Percentiles rank a stretch among this genome's conserved stretches.
Conservation (phyloP, 2,113 vertebrate genomes). For the Microcebus lehilahytsara region DNA sequence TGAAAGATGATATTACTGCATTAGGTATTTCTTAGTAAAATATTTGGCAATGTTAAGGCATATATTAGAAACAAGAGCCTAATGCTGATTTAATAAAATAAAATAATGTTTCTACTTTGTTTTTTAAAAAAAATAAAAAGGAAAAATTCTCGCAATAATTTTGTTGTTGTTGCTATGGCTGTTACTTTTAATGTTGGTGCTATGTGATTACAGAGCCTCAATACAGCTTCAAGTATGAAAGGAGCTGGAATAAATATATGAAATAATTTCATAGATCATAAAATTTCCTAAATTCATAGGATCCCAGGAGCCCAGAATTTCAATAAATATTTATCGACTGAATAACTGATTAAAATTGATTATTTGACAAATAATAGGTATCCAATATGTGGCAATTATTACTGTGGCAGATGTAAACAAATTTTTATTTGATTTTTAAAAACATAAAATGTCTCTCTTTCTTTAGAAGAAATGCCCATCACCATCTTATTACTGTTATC, state of each 20-base stretch:
- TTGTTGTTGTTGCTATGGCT: background rate
- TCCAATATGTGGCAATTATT: background rate
- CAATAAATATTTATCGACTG: background rate
- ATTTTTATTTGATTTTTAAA: background rate
- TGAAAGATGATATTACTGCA: background rate
- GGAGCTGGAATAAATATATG: background rate
- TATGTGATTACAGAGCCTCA: background rate
- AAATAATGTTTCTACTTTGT: background rate
- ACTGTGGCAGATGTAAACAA: background rate
- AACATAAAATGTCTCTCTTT: background rate
- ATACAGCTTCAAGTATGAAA: background rate
- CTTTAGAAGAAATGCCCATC: background rate
- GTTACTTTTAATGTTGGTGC: background rate
- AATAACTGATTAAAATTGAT: background rate
- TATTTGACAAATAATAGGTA: background rate
- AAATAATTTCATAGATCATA: background rate
- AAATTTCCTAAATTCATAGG: background rate
- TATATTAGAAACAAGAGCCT: background rate
- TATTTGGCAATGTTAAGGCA: background rate
- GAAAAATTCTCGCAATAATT: background rate
- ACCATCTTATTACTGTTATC: background rate
- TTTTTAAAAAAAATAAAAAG: background rate
- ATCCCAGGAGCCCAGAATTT: background rate
- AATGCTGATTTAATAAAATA: constrained; percentile 27
- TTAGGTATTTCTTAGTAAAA: constrained; percentile 47